These are phyloP conservation scores for Melanotaenia pygmaea DNA, from an alignment of 2,797 vertebrate genomes.

Conservation along the genomic window DNA sequence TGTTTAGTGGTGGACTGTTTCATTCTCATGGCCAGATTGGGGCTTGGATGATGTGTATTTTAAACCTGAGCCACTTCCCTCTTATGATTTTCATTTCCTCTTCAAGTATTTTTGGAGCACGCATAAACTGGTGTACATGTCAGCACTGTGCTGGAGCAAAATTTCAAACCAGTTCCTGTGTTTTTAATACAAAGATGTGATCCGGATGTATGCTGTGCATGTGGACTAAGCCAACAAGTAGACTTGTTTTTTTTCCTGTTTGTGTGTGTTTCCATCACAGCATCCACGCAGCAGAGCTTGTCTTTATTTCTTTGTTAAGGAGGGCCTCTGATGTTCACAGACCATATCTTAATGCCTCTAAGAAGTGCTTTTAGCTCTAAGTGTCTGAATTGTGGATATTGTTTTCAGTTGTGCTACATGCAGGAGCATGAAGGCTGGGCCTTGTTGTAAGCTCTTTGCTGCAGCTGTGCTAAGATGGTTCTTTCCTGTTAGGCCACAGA, in stretches of 20 bases:
- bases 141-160: conserved; percentile 42
- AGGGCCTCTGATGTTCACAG: conserved; percentile 68
- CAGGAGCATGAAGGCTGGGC: conserved; percentile 70
- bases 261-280: conserved; percentile 24
- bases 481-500: conserved; percentile 78
- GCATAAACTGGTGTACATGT: conserved; percentile 70
- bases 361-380: conserved; percentile 71
- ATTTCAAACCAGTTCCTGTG: conserved; percentile 45
- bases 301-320: conserved; percentile 60
- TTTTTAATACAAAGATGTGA: conserved; percentile 42
- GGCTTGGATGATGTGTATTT: conserved; percentile 76
- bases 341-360: conserved; percentile 67
- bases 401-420: conserved; percentile 73
- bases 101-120: conserved; percentile 77
- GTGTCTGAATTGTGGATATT: conserved; percentile 75
- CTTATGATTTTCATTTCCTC: conserved; percentile 82
- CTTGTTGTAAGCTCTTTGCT: conserved; percentile 74
- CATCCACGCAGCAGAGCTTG: conserved; percentile 51
- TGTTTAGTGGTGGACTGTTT: conserved; percentile 63
- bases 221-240: conserved; percentile 17
- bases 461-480: conserved; percentile 79
- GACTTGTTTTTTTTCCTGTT: conserved; percentile 1
- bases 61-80: conserved; percentile 78
- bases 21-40: conserved; percentile 72
- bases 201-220: conserved; percentile 20